Evolutionary conservation across 2,113 vertebrate species (phyloP).

Genomic region (Recurvirostra avosetta): DNA sequence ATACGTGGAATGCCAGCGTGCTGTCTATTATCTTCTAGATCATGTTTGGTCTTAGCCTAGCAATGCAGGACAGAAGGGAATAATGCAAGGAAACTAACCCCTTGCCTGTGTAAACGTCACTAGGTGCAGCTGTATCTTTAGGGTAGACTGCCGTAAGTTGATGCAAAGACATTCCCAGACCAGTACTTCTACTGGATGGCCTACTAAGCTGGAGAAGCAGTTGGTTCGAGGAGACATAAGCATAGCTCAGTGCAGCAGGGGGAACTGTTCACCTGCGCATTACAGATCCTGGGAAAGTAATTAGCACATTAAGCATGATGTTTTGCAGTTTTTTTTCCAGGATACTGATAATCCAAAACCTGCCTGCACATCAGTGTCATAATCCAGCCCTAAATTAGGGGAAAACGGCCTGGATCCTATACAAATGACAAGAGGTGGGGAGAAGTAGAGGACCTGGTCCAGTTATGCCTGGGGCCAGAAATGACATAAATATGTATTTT

Average conservation of each 20-base stretch:
- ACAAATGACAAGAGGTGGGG: rapidly evolving
- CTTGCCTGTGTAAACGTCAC: rapidly evolving
- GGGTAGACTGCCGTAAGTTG: too few species aligned
- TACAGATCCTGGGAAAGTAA: not conserved
- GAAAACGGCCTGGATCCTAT: not conserved
- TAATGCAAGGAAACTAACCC: not conserved
- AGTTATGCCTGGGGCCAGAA: not conserved
- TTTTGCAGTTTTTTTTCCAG: not conserved
- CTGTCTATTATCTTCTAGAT: not conserved
- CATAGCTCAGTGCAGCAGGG: not conserved
- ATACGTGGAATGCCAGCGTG: rapidly evolving
- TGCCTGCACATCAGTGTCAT: not conserved
- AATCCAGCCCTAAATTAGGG: rapidly evolving
- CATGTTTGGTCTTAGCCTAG: not conserved
- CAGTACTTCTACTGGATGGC: not conserved
- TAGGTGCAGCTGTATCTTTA: not conserved
- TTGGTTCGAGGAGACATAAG: not conserved
- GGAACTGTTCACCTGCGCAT: not conserved
- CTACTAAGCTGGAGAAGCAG: not conserved
- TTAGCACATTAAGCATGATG: not conserved
- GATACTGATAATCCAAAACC: not conserved
- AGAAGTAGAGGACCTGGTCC: not conserved
- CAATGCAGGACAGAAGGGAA: not conserved
- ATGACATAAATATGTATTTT: rapidly evolving
- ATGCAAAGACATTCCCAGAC: not conserved